Base-by-base conservation (phyloP, 2,888 invertebrate genomes). In the Andrena dorsata region DNA sequence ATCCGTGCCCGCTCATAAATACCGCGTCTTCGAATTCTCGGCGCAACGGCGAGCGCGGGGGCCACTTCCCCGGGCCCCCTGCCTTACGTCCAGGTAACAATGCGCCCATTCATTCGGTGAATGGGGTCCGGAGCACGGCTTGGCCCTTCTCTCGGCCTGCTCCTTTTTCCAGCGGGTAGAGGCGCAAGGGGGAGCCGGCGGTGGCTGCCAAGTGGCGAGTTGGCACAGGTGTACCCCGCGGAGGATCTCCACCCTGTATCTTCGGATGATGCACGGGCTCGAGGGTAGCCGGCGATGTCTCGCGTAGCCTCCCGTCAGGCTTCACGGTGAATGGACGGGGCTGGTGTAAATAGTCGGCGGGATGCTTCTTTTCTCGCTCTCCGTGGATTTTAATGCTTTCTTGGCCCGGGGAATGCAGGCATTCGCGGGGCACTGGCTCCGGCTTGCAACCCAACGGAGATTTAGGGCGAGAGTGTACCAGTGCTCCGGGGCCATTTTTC, bases 81-180 rank as follows among this genome's bases (percentile, higher is more conserved):
- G 23, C 83, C 83, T 76, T 53, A 30, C 53, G 69, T 32, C 65
- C 80, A 84, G 85, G 84, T 87, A 90, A 90, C 89, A 90, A 90
- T 89, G 86, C 90, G 79, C 58, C 89, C 89, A 89, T 89, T 90
- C 89, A 88, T 80, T 78, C 82, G 82, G 79, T 90, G 87, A 90
- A 90, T 87, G 79, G 83, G 80, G 82, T 73, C 82, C 64, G 58
- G 56, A 35, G 72, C 61, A 10, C 13, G 66, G 28, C 64, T 28
- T 23, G 63, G 32, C 63, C 70, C 74, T 78, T 66, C 49, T 60
- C 49, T 28, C 47, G 58, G 13, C 66, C 56, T 32, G 58, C 69
- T 84, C 66, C 65, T 58, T 71, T 74, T 51, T 32, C 60, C 28
- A 23, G 20, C 23, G 23, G n/a, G 2, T 2, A 8, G 41, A 16